Conservation (phyloP, 2,797 vertebrate species). For the Molossus molossus region DNA sequence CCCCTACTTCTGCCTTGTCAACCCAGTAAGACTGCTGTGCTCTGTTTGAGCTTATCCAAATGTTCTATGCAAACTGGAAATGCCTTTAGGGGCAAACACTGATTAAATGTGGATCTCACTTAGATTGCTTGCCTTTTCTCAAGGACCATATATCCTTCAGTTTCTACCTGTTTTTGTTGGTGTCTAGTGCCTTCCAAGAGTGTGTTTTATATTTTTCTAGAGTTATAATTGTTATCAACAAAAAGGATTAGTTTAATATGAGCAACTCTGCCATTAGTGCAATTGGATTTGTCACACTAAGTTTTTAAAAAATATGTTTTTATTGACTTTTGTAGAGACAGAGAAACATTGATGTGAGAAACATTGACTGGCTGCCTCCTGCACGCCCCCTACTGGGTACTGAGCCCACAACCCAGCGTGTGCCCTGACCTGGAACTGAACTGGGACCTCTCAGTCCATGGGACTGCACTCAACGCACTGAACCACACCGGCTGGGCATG, state of each 20-base stretch:
- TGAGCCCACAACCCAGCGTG: no score
- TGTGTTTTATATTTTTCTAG: not conserved
- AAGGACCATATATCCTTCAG: not conserved
- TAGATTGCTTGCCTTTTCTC: not conserved
- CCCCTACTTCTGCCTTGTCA: not conserved
- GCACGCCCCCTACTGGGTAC: no score
- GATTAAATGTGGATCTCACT: not conserved
- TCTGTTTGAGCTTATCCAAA: not conserved
- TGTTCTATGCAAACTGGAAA: not conserved
- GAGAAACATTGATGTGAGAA: no score
- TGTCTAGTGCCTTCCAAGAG: not conserved
- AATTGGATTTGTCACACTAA: constrained; percentile 10
- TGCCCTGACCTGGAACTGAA: no score
- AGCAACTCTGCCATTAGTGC: not conserved
- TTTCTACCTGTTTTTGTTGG: not conserved
- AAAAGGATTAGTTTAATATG: constrained; percentile 8
- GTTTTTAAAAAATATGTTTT: not conserved
- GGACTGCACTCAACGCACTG: no score
- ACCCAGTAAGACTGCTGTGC: not conserved
- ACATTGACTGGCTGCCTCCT: no score
- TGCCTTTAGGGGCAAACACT: not conserved
- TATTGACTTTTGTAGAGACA: no score
- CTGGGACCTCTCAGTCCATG: no score
- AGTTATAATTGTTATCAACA: not conserved
- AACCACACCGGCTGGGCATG: not conserved